Evolutionary conservation across 1,140 invertebrate genomes (phyloP).

Genomic region (Aphelinus atriplicis): DNA sequence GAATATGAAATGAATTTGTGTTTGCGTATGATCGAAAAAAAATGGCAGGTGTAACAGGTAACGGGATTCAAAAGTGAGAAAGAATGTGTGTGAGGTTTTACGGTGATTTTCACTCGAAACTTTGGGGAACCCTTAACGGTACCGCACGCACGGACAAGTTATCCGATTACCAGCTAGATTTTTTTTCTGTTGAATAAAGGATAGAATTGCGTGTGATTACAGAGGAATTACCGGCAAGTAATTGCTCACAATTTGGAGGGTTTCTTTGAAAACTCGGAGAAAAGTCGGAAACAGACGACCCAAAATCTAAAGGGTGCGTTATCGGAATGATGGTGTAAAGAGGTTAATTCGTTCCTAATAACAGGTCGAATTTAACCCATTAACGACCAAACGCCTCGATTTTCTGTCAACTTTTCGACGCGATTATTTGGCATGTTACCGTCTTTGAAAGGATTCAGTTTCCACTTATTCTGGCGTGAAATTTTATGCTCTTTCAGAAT

Average conservation of each 20-base stretch:
- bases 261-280: not conserved
- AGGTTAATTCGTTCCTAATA: conserved; percentile 19
- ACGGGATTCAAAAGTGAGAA: conserved; percentile 1
- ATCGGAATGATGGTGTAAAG: not conserved
- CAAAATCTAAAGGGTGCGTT: conserved; percentile 1
- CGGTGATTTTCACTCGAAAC: conserved; percentile 1
- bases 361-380: not conserved
- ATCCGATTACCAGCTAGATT: conserved; percentile 18
- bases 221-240: not conserved
- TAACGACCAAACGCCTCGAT: too few relatives aligned
- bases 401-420: too few relatives aligned
- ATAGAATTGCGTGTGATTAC: conserved; percentile 9
- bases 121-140: conserved; percentile 29
- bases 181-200: conserved; percentile 10
- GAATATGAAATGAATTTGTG: too few relatives aligned
- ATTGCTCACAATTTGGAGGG: conserved; percentile 6
- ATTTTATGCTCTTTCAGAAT: too few relatives aligned
- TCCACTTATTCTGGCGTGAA: too few relatives aligned
- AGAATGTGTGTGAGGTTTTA: conserved; percentile 1
- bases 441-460: too few relatives aligned
- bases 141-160: not conserved
- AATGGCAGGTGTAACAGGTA: not conserved
- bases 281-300: not conserved
- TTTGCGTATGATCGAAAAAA: too few relatives aligned
- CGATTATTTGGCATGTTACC: too few relatives aligned